Conservation (phyloP, 2,797 vertebrate species). For the Myoxocephalus aenaeus region DNA sequence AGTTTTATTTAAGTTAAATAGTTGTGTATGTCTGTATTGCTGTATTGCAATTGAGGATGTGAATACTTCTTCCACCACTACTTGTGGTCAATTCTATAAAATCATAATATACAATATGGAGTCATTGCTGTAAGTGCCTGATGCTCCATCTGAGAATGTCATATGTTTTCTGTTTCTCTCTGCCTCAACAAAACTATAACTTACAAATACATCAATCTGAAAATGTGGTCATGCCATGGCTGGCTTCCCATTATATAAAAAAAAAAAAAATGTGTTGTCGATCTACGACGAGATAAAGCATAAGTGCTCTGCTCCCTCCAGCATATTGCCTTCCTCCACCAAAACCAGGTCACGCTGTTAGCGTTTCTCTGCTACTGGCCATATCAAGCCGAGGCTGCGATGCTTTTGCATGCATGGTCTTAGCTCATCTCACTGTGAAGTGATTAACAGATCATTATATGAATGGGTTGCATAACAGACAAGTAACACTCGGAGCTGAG, state of each 20-base stretch:
- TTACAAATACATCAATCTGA: neutral
- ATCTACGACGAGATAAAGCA: neutral
- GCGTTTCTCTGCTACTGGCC: slow-evolving; percentile 53
- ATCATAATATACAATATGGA: neutral
- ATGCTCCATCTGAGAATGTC: neutral
- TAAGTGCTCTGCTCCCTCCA: slow-evolving; percentile 31
- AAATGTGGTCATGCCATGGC: neutral
- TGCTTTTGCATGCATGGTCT: slow-evolving; percentile 28
- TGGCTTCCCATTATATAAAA: neutral
- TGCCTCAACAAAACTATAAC: neutral
- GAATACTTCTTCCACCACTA: neutral
- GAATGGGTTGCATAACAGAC: slow-evolving; percentile 53
- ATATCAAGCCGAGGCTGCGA: slow-evolving; percentile 42
- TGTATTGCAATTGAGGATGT: neutral
- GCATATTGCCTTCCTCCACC: slow-evolving; percentile 55
- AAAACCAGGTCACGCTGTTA: slow-evolving; percentile 72
- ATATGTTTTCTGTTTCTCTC: neutral
- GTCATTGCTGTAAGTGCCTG: neutral
- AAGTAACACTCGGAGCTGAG: slow-evolving; percentile 21
- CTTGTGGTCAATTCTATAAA: neutral
- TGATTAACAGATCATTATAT: slow-evolving; percentile 67
- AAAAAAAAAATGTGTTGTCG: neutral
- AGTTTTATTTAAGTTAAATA: neutral
- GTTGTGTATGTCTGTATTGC: neutral
- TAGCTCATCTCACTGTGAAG: slow-evolving; percentile 45